Percentiles rank a stretch among this genome's conserved stretches.
Evolutionary conservation across 2,888 invertebrate species (phyloP).

Genomic region (Polymixis lichenea): DNA sequence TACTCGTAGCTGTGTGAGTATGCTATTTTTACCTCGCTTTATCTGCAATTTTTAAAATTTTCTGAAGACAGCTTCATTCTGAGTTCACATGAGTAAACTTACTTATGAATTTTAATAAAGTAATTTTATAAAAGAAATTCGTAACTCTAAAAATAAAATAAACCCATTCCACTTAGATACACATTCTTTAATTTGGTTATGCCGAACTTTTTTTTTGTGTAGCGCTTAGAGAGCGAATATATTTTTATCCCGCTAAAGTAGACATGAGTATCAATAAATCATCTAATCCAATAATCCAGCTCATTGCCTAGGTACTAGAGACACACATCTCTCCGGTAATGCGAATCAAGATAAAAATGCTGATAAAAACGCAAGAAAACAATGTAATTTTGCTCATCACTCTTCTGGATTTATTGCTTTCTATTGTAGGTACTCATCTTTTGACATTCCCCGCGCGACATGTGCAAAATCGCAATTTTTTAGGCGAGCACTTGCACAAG

Average conservation of each 20-base stretch:
- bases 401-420: neutral
- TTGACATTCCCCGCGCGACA: neutral
- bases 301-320: neutral
- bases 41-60: neutral
- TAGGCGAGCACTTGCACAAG: neutral
- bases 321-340: neutral
- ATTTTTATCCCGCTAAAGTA: neutral
- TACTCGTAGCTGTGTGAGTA: neutral
- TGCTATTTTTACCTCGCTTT: neutral
- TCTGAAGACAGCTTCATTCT: neutral
- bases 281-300: neutral
- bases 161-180: neutral
- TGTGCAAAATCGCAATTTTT: slow-evolving; percentile 3
- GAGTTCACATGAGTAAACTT: neutral
- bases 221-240: neutral
- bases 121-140: slow-evolving; percentile 1
- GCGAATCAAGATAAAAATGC: neutral
- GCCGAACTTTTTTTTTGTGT: neutral
- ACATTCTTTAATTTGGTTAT: neutral
- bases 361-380: neutral
- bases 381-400: neutral
- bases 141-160: neutral
- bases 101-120: neutral
- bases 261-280: neutral
- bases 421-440: neutral